These are phyloP conservation scores for Cromileptes altivelis DNA, from an alignment of 2,113 vertebrate species.

Conservation along the genomic window DNA sequence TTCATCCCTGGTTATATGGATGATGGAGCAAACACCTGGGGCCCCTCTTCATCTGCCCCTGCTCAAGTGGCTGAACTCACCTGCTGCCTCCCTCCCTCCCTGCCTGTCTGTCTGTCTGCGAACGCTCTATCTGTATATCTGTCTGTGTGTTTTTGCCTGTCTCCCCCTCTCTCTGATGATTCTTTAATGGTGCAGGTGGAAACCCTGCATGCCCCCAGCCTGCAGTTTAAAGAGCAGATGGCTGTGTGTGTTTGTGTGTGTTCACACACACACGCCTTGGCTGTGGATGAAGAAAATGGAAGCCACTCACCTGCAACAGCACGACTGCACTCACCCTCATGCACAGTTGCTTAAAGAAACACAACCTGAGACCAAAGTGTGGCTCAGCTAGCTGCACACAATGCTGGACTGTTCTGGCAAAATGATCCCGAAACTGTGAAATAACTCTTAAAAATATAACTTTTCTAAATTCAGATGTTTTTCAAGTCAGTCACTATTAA, in stretches of 20 bases:
- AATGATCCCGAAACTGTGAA: background rate
- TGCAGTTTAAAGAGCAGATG: constrained; percentile 34
- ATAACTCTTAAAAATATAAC: background rate
- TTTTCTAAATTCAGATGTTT: background rate
- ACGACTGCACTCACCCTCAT: background rate
- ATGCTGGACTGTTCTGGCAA: background rate
- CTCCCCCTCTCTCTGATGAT: constrained; percentile 23
- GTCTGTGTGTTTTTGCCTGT: constrained; percentile 10
- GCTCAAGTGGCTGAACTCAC: constrained; percentile 74
- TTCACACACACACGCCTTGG: constrained; percentile 6
- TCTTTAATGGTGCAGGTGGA: constrained; percentile 51
- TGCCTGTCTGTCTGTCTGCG: constrained; percentile 34
- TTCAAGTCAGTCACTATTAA: background rate
- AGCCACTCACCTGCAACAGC: constrained; percentile 35
- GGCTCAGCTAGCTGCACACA: background rate
- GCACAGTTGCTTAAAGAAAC: constrained; percentile 6
- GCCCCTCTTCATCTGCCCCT: constrained; percentile 67
- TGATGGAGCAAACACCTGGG: constrained; percentile 80
- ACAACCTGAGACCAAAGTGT: background rate
- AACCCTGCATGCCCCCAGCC: constrained; percentile 26
- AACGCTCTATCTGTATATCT: constrained; percentile 9
- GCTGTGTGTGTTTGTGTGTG: constrained; percentile 33
- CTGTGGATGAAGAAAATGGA: constrained; percentile 34
- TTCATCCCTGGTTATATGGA: constrained; percentile 80
- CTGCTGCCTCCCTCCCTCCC: constrained; percentile 52